phyloP scores from a whole-genome alignment of 2,888 invertebrate species.

The Clitarchus hookeri region DNA sequence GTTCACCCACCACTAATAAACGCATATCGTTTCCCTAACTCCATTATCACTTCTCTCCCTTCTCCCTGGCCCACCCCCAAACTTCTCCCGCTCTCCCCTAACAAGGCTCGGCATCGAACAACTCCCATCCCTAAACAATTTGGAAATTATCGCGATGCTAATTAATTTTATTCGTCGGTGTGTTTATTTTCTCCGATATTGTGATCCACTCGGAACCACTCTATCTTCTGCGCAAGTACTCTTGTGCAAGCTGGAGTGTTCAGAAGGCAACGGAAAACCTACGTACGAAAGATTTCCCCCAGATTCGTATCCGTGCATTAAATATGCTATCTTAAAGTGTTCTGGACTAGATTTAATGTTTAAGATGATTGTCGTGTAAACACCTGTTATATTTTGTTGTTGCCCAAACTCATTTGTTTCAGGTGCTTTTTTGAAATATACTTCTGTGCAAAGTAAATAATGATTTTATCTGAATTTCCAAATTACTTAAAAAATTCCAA shows the following conservation, averaged over 20 bases:
- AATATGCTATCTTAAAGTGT: too few species aligned
- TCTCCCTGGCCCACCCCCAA: not conserved
- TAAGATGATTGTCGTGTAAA: too few species aligned
- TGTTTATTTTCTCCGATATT: not conserved
- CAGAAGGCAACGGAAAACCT: too few species aligned
- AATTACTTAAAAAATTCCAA: not conserved
- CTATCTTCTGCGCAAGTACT: too few species aligned
- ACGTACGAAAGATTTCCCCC: too few species aligned
- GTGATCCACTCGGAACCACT: too few species aligned
- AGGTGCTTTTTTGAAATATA: not conserved
- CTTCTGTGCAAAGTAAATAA: not conserved
- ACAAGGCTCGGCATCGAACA: conserved; percentile 3
- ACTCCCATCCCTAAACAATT: not conserved
- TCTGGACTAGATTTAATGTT: too few species aligned
- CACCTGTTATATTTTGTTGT: too few species aligned
- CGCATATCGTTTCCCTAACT: not conserved
- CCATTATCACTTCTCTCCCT: not conserved
- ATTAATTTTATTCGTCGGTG: not conserved
- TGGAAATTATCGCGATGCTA: not conserved
- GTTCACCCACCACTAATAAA: too few species aligned
- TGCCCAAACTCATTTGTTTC: too few species aligned
- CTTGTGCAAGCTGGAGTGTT: too few species aligned
- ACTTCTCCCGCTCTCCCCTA: not conserved
- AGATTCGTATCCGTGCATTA: too few species aligned
- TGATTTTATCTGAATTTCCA: not conserved